These are phyloP conservation scores for Saccopteryx bilineata DNA, from an alignment of 2,113 vertebrate genomes.

Conservation along the genomic window DNA sequence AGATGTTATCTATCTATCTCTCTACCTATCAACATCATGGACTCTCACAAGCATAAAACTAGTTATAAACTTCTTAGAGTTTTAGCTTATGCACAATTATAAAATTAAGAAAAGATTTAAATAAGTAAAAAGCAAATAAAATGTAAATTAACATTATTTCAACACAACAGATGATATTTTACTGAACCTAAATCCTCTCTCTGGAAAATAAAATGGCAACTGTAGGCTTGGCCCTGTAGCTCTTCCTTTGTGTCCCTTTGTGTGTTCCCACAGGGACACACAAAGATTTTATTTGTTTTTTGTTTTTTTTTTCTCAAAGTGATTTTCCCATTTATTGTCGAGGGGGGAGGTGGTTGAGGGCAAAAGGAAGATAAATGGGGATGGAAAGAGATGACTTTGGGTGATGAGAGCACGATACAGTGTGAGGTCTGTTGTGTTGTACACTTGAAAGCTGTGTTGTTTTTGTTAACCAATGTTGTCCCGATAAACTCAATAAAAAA, in stretches of 20 bases:
- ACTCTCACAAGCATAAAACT: background rate
- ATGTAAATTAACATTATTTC: conserved; percentile 51
- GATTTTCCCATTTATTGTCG: background rate
- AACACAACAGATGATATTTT: conserved; percentile 35
- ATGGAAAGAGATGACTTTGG: background rate
- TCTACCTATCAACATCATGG: background rate
- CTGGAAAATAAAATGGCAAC: conserved; percentile 38
- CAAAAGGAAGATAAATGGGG: background rate
- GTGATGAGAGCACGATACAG: background rate
- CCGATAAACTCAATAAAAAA: background rate
- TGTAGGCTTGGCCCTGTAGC: background rate
- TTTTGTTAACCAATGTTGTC: background rate
- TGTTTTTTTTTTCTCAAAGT: conserved; percentile 16
- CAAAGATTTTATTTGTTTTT: background rate
- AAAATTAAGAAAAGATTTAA: conserved; percentile 45
- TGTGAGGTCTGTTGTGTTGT: background rate
- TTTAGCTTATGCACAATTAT: background rate
- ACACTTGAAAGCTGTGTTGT: background rate
- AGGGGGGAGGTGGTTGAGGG: background rate
- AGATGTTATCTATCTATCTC: background rate
- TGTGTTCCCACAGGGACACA: background rate
- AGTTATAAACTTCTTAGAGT: background rate
- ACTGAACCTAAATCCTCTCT: conserved; percentile 14
- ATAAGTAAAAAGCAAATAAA: conserved; percentile 38
- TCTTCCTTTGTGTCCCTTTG: too few species aligned